Evolutionary conservation across 2,113 vertebrate species (phyloP).

Genomic region (Origma solitaria): DNA sequence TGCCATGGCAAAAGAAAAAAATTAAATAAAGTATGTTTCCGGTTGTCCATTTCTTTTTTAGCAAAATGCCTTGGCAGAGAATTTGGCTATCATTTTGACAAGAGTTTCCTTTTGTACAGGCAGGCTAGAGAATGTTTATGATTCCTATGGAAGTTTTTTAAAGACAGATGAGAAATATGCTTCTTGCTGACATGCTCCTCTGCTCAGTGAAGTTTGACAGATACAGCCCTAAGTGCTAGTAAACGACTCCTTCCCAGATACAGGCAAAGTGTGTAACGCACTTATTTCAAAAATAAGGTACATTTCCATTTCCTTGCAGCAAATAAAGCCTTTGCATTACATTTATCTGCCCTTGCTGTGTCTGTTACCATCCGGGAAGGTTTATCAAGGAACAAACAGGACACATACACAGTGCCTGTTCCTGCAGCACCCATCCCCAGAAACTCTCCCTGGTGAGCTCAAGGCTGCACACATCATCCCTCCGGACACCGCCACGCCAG

Average conservation of each 20-base stretch:
- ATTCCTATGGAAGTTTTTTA: neutral
- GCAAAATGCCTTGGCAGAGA: neutral
- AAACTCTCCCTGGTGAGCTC: neutral
- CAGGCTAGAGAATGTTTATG: neutral
- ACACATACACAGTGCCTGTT: neutral
- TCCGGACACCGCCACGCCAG: neutral
- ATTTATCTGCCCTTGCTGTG: neutral
- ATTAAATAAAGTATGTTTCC: neutral
- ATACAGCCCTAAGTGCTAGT: neutral
- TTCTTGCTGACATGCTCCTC: neutral
- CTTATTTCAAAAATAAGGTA: neutral
- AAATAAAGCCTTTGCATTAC: neutral
- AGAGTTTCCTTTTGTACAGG: neutral
- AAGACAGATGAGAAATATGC: neutral
- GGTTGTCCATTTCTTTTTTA: neutral
- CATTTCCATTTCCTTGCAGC: neutral
- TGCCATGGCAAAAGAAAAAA: neutral
- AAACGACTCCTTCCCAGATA: neutral
- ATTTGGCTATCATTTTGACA: neutral
- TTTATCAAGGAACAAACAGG: neutral
- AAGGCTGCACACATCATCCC: neutral
- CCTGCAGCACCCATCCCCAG: neutral
- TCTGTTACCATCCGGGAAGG: neutral
- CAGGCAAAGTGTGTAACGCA: neutral
- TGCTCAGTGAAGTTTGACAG: neutral